Evolutionary conservation across 2,888 invertebrate genomes (phyloP).

Genomic region (Hipparchia semele): DNA sequence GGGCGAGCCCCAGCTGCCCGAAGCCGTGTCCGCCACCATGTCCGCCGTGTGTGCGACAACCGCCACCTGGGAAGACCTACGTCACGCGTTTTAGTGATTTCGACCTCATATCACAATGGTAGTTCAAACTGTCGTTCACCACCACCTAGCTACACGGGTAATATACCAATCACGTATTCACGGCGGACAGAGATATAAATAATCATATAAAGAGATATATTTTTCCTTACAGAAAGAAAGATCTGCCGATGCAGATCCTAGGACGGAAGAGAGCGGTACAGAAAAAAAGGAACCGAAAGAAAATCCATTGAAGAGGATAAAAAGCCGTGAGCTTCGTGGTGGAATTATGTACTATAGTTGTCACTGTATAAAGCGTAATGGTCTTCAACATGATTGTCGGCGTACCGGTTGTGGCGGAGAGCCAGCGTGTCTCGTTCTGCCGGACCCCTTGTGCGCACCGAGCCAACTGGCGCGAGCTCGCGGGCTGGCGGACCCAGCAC

Average conservation of each 20-base stretch:
- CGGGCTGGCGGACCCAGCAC: constrained; percentile 67
- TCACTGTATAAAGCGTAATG: constrained; percentile 83
- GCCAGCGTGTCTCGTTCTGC: constrained; percentile 77
- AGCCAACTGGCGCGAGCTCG: constrained; percentile 76
- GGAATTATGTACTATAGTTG: constrained; percentile 82
- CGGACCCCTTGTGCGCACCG: constrained; percentile 82
- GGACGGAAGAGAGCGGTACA: constrained; percentile 61
- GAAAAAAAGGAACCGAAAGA: constrained; percentile 73
- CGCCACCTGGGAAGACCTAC: constrained; percentile 77
- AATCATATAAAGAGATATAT: constrained; percentile 24
- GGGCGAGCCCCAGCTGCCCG: constrained; percentile 60
- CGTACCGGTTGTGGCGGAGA: constrained; percentile 80
- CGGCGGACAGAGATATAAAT: constrained; percentile 60
- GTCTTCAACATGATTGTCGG: constrained; percentile 83
- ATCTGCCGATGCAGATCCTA: constrained; percentile 51
- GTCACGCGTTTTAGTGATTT: constrained; percentile 79
- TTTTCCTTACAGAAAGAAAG: constrained; percentile 61
- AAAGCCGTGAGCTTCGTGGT: constrained; percentile 80
- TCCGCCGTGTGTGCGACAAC: constrained; percentile 76
- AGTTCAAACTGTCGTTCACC: constrained; percentile 51
- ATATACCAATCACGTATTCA: constrained; percentile 51
- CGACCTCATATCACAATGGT: constrained; percentile 76
- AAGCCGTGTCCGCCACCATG: constrained; percentile 69
- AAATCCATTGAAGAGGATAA: constrained; percentile 72
- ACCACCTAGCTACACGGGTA: constrained; percentile 57